Base-by-base conservation (phyloP, 2,888 invertebrate genomes). In the Pheosia tremula region DNA sequence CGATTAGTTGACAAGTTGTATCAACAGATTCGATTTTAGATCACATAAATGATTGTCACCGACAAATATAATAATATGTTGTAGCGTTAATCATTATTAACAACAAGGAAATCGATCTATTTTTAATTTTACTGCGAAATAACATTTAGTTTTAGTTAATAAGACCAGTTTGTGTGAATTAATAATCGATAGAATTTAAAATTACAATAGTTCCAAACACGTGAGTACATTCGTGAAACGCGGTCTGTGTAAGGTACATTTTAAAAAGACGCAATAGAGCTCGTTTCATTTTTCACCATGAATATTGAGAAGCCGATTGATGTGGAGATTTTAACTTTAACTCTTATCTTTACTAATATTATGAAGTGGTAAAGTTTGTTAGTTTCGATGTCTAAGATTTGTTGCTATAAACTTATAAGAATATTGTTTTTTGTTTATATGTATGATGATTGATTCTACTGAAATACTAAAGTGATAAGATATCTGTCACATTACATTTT, bases 91-190 rank as follows among this genome's bases (percentile, higher is more conserved):
- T 71, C 61, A 60, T 55, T 54, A 1, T 52, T 59, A 61, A 60
- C 62, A 71, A 76, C 67, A 68, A 72, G 76, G 76, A 76, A 75
- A 65, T 57, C 56, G 37, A 54, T 54, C 60, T 66, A 50, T 56
- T 37, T 56, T 55, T 62, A 56, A 62, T 66, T 66, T 60, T 61
- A 64, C 60, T 75, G 72, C 74, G 77, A 65, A 69, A 70, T 72
- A 74, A 72, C 70, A 70, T 75, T 68, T 69, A 52, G 58, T 67
- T 68, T 24, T 60, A 38, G 63, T 67, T 66, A 59, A 67, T 63
- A 59, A 61, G 56, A 74, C 74, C 63, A 52, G 69, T 74, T 73
- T 58, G 53, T 57, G 57, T 56, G 50, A 75, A 71, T 70, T 52
- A 64, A 63, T 64, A 73, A 65, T 52, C 58, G 41, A 69, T 71